Conservation (phyloP, 2,113 vertebrate genomes). For the Mesocricetus auratus region DNA sequence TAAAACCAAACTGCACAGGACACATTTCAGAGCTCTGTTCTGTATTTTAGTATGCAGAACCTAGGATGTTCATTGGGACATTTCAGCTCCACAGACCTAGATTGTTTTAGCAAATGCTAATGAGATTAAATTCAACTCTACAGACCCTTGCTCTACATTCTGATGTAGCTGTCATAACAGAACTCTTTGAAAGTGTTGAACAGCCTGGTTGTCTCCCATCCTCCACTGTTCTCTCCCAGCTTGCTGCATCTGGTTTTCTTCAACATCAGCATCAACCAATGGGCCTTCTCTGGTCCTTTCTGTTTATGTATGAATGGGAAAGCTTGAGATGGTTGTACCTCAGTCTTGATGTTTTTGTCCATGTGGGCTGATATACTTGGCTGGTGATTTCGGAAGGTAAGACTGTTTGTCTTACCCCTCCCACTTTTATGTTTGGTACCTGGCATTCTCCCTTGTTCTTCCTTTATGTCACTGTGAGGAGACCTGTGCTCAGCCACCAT, state of each 20-base stretch:
- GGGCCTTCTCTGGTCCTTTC: neutral
- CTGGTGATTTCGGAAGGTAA: neutral
- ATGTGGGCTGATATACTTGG: neutral
- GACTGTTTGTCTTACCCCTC: neutral
- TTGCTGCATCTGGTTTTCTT: neutral
- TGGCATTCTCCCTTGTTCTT: neutral
- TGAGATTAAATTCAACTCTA: neutral
- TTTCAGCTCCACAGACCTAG: neutral
- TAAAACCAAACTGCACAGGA: neutral
- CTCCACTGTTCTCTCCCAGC: neutral
- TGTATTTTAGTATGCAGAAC: neutral
- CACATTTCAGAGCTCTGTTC: neutral
- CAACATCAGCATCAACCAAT: no score
- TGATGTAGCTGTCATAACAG: neutral
- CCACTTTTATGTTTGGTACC: neutral
- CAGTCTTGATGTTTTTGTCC: neutral
- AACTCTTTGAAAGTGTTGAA: neutral
- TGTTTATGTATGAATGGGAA: neutral
- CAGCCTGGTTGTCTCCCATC: neutral
- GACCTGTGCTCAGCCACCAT: neutral
- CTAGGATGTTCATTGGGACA: neutral
- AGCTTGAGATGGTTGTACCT: no score
- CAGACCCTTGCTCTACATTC: neutral
- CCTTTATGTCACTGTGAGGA: fast-evolving
- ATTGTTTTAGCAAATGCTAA: neutral